Base-by-base conservation (phyloP, 2,797 vertebrate genomes). In the Clarias platycephalus region DNA sequence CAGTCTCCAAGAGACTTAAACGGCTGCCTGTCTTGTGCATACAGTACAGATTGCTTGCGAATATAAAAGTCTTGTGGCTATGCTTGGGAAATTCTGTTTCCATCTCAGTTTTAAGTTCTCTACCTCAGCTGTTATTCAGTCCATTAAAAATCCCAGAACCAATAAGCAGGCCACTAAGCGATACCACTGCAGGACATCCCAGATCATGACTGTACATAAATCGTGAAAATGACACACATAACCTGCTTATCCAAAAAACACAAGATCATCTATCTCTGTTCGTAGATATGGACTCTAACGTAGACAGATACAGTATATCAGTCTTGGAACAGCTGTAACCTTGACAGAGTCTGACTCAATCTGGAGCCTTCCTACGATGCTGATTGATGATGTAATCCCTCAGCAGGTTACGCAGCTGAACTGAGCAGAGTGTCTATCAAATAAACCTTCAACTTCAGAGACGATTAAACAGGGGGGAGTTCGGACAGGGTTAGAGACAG, bases 331-430 rank as follows among this genome's bases (percentile, higher is more conserved):
- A 68, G 68, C 85, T 83, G 22, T 85, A 28, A 84, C 80, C 62
- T 80, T 40, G 34, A 81, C 37, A 78, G 57, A 82, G n/a, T 84
- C 72, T 13, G 24, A 80, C 84, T 70, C 77, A 74, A 79, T 40
- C 80, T 87, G 55, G 83, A 78, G 85, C 82, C 57, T 88, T 58
- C 71, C 31, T 37, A 15, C 1, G n/a, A 31, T 20, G 40, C 49
- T 34, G 7, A 15, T n/a, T 85, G 66, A 86, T 85, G 49, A 75
- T 86, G 75, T 72, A 87, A 90, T 90, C 63, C 66, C 60, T 83
- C 82, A 83, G 84, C 53, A 88, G 86, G 63, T 81, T 70, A 53
- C 80, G n/a, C 83, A 87, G 81, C 82, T 86, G 53, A 68, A 37
- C 82, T 71, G 62, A 74, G 67, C 40, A 85, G 80, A 80, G 22